Evolutionary conservation across 2,888 invertebrate species (phyloP).

Genomic region (Pelosia muscerda): DNA sequence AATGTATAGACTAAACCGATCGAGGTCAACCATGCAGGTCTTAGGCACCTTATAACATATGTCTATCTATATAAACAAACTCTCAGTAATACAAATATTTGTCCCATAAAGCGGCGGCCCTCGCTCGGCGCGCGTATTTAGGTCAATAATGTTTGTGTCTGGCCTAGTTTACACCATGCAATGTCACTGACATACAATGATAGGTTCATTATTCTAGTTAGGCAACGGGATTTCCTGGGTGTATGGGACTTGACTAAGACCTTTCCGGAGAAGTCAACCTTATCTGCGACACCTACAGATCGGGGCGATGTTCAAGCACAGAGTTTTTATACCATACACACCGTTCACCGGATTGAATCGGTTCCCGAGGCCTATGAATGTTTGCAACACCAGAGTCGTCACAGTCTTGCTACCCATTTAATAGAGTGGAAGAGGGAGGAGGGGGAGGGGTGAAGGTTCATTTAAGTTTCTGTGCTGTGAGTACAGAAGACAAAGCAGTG

Average conservation of each 20-base stretch:
- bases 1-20: background rate
- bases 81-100: conserved; percentile 16
- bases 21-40: background rate
- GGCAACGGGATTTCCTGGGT: background rate
- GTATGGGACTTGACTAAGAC: background rate
- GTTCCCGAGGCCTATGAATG: too few relatives aligned
- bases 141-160: conserved; percentile 20
- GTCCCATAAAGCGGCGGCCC: conserved; percentile 22
- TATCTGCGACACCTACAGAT: background rate
- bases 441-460: too few relatives aligned
- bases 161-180: conserved; percentile 11
- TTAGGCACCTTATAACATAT: conserved; percentile 6
- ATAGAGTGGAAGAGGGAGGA: too few relatives aligned
- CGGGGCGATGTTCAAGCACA: background rate
- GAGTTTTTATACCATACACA: background rate
- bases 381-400: too few relatives aligned
- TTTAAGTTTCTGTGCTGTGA: too few relatives aligned
- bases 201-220: background rate
- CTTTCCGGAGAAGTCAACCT: background rate
- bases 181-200: background rate
- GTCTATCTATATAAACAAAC: conserved; percentile 12
- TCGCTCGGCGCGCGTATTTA: conserved; percentile 13
- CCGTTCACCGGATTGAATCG: too few relatives aligned
- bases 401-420: too few relatives aligned
- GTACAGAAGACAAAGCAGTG: too few relatives aligned